Evolutionary conservation across 2,888 invertebrate species (phyloP).

Genomic region (Odontothrips loti): DNA sequence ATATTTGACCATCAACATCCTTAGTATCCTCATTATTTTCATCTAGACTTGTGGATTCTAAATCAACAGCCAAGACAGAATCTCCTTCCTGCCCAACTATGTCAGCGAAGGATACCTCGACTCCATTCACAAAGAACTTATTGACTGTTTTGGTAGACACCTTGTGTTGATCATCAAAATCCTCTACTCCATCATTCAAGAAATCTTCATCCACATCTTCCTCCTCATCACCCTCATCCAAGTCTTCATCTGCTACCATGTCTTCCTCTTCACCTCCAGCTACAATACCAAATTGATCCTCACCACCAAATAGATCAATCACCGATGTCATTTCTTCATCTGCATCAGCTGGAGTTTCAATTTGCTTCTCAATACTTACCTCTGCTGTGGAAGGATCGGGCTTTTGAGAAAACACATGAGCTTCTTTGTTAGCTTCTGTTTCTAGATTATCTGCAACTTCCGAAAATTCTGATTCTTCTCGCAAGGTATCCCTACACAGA

Average conservation of each 20-base stretch:
- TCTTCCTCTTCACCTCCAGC: slow-evolving; percentile 21
- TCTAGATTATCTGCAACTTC: not conserved
- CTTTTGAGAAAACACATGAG: not conserved
- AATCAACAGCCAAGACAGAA: not conserved
- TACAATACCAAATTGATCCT: slow-evolving; percentile 25
- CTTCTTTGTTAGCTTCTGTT: not conserved
- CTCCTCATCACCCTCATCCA: not conserved
- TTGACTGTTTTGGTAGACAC: not conserved
- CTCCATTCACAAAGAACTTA: slow-evolving; percentile 1
- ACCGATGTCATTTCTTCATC: slow-evolving; percentile 19
- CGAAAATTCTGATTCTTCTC: not conserved
- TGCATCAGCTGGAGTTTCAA: slow-evolving; percentile 13
- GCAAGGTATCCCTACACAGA: not conserved
- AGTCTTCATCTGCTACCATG: not conserved
- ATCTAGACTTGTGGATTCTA: not conserved
- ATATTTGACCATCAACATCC: not conserved
- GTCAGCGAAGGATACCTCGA: not conserved
- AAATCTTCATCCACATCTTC: not conserved
- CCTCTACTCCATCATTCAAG: not conserved
- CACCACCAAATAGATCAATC: slow-evolving; percentile 14
- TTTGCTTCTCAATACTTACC: not conserved
- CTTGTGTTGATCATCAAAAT: not conserved
- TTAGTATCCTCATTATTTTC: not conserved
- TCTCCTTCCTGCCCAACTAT: not conserved
- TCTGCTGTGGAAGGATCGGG: not conserved